Evolutionary conservation across 2,797 vertebrate species (phyloP).

Genomic region (Prionace glauca): DNA sequence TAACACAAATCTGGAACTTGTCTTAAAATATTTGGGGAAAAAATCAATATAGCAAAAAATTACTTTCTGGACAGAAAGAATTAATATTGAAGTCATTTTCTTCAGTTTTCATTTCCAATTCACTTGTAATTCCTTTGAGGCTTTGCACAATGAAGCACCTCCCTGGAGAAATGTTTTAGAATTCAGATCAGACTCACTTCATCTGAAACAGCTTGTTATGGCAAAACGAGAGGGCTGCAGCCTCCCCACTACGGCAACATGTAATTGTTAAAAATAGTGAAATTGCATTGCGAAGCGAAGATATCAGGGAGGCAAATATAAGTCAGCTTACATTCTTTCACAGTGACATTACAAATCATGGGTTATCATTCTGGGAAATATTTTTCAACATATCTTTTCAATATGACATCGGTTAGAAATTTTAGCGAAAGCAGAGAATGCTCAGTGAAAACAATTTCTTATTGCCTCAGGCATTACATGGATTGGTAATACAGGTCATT

Average conservation of each 20-base stretch:
- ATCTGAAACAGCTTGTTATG: neutral
- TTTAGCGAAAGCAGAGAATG: neutral
- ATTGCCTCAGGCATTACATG: neutral
- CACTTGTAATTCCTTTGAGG: conserved; percentile 22
- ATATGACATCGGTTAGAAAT: neutral
- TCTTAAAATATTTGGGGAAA: neutral
- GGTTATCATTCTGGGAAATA: neutral
- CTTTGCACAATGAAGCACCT: neutral
- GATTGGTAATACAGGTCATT: conserved; percentile 8
- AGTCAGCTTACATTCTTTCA: neutral
- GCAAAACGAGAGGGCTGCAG: neutral
- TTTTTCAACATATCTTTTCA: neutral
- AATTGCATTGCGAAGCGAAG: neutral
- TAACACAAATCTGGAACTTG: neutral
- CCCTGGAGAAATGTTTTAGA: neutral
- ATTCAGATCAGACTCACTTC: conserved; percentile 23
- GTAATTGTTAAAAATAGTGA: neutral
- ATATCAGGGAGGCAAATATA: neutral
- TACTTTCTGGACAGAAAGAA: neutral
- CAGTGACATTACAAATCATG: neutral
- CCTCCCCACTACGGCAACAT: neutral
- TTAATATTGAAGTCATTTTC: neutral
- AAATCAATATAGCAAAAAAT: conserved; percentile 26
- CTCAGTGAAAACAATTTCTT: neutral
- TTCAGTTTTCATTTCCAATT: neutral